Percentiles rank a stretch among this genome's conserved stretches.
These are phyloP conservation scores for Lasioglossum morio DNA, from an alignment of 2,888 invertebrate species.

Conservation along the genomic window DNA sequence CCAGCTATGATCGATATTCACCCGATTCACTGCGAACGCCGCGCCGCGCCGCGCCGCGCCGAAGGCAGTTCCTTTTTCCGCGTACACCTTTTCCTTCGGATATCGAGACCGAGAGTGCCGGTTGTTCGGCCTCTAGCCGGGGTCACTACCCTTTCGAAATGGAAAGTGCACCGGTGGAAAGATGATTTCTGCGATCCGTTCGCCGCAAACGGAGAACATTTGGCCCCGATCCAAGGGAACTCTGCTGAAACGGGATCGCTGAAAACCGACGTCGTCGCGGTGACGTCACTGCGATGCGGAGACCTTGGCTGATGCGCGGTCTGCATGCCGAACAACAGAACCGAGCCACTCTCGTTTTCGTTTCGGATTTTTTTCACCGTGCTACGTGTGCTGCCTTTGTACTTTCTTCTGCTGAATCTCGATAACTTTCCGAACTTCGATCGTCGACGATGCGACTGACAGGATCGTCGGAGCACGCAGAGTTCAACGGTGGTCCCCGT, in stretches of 20 bases:
- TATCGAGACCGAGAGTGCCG: neutral
- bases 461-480: too few relatives aligned
- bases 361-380: constrained; percentile 59
- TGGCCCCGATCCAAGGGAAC: constrained; percentile 65
- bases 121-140: neutral
- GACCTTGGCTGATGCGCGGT: constrained; percentile 72
- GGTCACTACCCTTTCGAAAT: constrained; percentile 24
- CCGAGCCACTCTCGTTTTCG: constrained; percentile 77
- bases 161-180: constrained; percentile 6
- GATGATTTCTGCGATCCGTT: constrained; percentile 1
- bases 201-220: constrained; percentile 38
- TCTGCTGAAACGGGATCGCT: constrained; percentile 59
- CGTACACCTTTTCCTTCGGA: neutral
- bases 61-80: constrained; percentile 9
- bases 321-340: constrained; percentile 67
- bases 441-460: neutral
- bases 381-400: constrained; percentile 20
- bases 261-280: constrained; percentile 52
- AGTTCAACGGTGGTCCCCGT: neutral
- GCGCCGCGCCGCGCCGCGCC: too few relatives aligned
- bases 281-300: constrained; percentile 61
- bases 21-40: constrained; percentile 13
- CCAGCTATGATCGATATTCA: constrained; percentile 39
- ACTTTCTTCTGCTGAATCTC: too few relatives aligned
- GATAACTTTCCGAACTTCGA: neutral